phyloP scores from a whole-genome alignment of 2,888 invertebrate genomes.

The Cryptocheilus praepositus region DNA sequence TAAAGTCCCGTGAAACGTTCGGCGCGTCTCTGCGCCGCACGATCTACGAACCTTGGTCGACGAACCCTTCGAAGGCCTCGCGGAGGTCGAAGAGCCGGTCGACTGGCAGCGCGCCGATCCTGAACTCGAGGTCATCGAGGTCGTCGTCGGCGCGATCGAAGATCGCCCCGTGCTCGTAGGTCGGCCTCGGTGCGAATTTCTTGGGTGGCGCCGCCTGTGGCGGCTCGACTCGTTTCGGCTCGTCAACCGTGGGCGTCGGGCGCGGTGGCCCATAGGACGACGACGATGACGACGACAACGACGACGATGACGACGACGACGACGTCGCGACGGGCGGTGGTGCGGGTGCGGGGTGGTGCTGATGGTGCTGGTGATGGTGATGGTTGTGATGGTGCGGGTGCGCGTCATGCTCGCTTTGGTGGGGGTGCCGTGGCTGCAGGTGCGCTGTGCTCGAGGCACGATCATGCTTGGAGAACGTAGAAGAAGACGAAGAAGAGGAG shows the following conservation, averaged over 20 bases:
- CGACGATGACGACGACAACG: conserved; percentile 49
- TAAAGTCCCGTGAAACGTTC: not conserved
- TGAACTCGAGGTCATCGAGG: conserved; percentile 68
- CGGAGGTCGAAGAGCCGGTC: conserved; percentile 80
- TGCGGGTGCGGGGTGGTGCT: conserved; percentile 64
- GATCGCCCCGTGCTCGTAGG: conserved; percentile 73
- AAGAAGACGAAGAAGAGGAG: conserved; percentile 61
- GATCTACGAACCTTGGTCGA: conserved; percentile 80
- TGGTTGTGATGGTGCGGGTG: conserved; percentile 61
- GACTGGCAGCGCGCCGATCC: conserved; percentile 76
- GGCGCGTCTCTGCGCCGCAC: conserved; percentile 13
- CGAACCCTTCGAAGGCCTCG: conserved; percentile 80
- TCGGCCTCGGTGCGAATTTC: conserved; percentile 72
- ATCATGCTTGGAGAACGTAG: conserved; percentile 69
- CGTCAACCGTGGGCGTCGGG: conserved; percentile 65
- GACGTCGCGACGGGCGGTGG: conserved; percentile 54
- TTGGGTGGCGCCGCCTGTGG: conserved; percentile 60
- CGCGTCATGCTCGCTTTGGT: conserved; percentile 64
- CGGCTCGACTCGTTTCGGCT: conserved; percentile 66
- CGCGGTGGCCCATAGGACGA: conserved; percentile 57
- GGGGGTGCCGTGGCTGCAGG: conserved; percentile 69
- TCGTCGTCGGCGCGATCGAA: conserved; percentile 77
- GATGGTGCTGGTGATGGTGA: conserved; percentile 64
- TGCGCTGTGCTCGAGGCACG: conserved; percentile 67
- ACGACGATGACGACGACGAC: conserved; percentile 36